These are phyloP conservation scores for Eupeodes luniger DNA, from an alignment of 2,888 invertebrate genomes.

Conservation along the genomic window DNA sequence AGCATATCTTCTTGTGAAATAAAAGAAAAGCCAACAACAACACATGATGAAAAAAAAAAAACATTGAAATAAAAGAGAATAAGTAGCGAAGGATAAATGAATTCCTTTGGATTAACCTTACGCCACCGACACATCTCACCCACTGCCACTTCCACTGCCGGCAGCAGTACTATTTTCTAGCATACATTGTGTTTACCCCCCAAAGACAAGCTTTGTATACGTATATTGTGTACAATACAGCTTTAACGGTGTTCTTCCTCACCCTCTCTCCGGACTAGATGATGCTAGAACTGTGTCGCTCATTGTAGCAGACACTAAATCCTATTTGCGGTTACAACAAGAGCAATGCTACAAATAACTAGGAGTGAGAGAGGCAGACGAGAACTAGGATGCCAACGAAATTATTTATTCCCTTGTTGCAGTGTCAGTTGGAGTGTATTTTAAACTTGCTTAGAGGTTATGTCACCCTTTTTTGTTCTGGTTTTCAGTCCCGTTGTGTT, in stretches of 20 bases:
- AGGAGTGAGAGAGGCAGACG: slow-evolving; percentile 1
- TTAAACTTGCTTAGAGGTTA: slow-evolving; percentile 74
- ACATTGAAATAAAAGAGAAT: slow-evolving; percentile 63
- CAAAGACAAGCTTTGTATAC: slow-evolving; percentile 60
- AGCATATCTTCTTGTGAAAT: slow-evolving; percentile 68
- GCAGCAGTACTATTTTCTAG: slow-evolving; percentile 25
- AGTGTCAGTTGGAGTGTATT: slow-evolving; percentile 69
- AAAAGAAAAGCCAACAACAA: slow-evolving; percentile 44
- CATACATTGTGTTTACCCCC: slow-evolving; percentile 69
- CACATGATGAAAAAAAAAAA: slow-evolving; percentile 30
- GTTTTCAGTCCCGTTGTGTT: slow-evolving; percentile 7
- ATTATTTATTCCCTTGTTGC: slow-evolving; percentile 75
- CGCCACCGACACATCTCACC: slow-evolving; percentile 62
- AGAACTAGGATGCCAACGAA: slow-evolving; percentile 55
- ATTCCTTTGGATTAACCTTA: slow-evolving; percentile 76
- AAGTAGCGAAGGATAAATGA: slow-evolving; percentile 74
- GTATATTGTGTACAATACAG: slow-evolving; percentile 47
- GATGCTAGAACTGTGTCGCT: slow-evolving; percentile 50
- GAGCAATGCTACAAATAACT: slow-evolving; percentile 39
- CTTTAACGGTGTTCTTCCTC: slow-evolving; percentile 11
- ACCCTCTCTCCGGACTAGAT: not conserved
- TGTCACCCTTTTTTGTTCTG: slow-evolving; percentile 49
- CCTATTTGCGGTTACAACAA: slow-evolving; percentile 71
- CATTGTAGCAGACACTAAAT: slow-evolving; percentile 75
- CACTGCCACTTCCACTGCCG: slow-evolving; percentile 38